These are phyloP conservation scores for Axis porcinus DNA, from an alignment of 2,113 vertebrate genomes.

Conservation along the genomic window DNA sequence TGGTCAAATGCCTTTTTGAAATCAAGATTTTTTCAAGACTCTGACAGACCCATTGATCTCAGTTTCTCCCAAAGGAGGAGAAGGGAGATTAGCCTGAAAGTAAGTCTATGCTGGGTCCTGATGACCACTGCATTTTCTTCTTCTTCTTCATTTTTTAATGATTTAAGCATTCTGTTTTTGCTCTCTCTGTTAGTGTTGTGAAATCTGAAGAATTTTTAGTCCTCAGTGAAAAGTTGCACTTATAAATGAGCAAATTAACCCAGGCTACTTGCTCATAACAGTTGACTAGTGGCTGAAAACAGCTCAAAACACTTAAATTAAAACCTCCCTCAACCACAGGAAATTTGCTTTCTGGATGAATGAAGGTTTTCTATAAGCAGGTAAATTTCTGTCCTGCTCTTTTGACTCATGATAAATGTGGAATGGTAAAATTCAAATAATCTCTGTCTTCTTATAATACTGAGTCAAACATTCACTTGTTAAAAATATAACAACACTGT, in stretches of 20 bases:
- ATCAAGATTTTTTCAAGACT: neutral
- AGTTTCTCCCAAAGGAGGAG: neutral
- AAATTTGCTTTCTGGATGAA: slow-evolving; percentile 36
- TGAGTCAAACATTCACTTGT: neutral
- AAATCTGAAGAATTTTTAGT: neutral
- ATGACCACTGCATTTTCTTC: neutral
- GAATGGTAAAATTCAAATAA: neutral
- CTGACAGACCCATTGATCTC: neutral
- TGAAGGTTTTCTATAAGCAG: neutral
- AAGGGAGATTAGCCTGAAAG: neutral
- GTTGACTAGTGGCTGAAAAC: neutral
- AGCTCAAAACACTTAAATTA: neutral
- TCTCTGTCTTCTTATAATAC: neutral
- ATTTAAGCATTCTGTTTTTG: neutral
- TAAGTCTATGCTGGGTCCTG: neutral
- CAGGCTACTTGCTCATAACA: neutral
- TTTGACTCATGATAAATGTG: neutral
- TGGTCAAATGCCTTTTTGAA: slow-evolving; percentile 5
- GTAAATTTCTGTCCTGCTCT: neutral
- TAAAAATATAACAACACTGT: slow-evolving; percentile 16
- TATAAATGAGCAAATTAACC: neutral
- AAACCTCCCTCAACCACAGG: neutral
- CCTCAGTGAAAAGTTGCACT: neutral
- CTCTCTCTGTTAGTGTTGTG: neutral
- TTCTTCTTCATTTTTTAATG: neutral